Base-by-base conservation (phyloP, 2,797 vertebrate genomes). In the Hypotaenidia philippensis region DNA sequence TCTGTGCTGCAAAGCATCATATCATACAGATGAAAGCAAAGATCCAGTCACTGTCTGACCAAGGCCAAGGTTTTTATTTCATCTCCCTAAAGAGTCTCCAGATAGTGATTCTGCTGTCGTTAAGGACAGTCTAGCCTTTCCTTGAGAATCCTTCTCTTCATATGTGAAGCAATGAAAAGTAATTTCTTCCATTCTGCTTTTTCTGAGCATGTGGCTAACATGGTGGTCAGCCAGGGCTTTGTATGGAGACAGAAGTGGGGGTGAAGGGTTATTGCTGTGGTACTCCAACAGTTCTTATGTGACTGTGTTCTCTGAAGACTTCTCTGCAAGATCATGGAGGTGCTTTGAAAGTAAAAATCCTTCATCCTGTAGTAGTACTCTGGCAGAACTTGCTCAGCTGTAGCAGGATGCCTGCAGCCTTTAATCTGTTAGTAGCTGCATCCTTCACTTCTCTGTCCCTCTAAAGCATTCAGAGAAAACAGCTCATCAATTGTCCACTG, bases 21-120 rank as follows among this genome's bases (percentile, higher is more conserved):
- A 31, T 84, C 22, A 6, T 10, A n/a, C 14, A 81, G 80, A 60
- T 83, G 78, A 83, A 88, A 70, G 44, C 55, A 69, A 18, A 83
- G 80, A 72, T 69, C 6, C 19, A 21, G 69, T 49, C 32, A 74
- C 60, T 5, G 5, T 38, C 21, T 86, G 50, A 38, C 19, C n/a
- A 25, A 72, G 36, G 8, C 40, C 22, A 21, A 71, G 63, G 27
- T 40, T 90, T 91, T n/a, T 31, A 38, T 83, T 87, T 94, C 6
- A 68, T 36, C 11, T 84, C 26, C 19, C 31, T 65, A 14, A 65
- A 63, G 41, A 72, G 19, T 36, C 44, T 78, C 69, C 18, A 32
- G 36, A 23, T 13, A 44, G 27, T 2, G 9, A 53, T 66, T 86
- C 36, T 78, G 27, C 57, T 80, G 52, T 74, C 34, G 10, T 50